Evolutionary conservation across 2,888 invertebrate species (phyloP).

Genomic region (Nineta flava): DNA sequence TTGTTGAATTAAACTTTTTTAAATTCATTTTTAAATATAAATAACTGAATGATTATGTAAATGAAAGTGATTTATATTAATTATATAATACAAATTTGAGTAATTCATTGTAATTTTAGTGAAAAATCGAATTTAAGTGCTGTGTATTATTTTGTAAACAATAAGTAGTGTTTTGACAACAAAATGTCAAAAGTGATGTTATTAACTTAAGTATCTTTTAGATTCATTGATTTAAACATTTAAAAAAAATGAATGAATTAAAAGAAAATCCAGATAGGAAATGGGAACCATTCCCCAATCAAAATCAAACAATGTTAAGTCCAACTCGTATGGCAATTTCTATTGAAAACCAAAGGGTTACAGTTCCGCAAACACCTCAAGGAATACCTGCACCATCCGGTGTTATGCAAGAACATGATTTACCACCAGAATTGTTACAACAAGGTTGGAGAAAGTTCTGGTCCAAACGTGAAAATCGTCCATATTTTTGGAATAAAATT

Average conservation of each 20-base stretch:
- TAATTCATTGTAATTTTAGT: neutral
- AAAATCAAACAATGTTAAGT: conserved; percentile 2
- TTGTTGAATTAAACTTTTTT: conserved; percentile 3
- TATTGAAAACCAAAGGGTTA: conserved; percentile 1
- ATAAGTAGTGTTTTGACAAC: conserved; percentile 1
- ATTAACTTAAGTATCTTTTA: too few species aligned
- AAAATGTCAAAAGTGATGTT: neutral
- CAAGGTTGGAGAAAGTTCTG: conserved; percentile 95
- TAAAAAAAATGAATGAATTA: conserved; percentile 5
- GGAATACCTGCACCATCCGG: conserved; percentile 35
- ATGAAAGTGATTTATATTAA: neutral
- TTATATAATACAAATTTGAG: neutral
- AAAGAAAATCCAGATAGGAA: conserved; percentile 4
- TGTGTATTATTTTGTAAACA: conserved; percentile 1
- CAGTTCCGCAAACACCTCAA: conserved; percentile 38
- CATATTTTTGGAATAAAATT: conserved; percentile 92
- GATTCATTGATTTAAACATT: too few species aligned
- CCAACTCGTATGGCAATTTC: conserved; percentile 4
- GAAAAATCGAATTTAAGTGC: neutral
- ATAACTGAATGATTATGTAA: neutral
- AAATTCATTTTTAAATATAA: neutral
- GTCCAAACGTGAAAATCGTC: conserved; percentile 88
- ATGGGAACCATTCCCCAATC: conserved; percentile 6
- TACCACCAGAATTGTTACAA: conserved; percentile 54
- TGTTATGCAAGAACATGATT: conserved; percentile 26